These are phyloP conservation scores for Euplagia quadripunctaria DNA, from an alignment of 2,888 invertebrate species.

Conservation along the genomic window DNA sequence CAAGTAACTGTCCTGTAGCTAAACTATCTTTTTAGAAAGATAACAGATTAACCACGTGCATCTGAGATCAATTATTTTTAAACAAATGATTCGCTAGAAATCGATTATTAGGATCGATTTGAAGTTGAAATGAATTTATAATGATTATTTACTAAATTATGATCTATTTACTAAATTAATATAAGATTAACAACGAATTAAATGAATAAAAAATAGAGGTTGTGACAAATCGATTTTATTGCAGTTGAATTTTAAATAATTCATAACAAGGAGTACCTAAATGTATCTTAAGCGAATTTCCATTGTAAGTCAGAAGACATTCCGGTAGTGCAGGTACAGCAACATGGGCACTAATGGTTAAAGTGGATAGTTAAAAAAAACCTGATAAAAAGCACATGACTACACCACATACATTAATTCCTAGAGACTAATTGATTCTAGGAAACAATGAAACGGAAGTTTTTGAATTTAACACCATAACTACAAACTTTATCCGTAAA, in stretches of 20 bases:
- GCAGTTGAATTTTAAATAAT: background rate
- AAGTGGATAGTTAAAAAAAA: too few species aligned
- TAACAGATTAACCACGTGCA: too few species aligned
- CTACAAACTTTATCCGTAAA: background rate
- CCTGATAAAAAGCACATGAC: too few species aligned
- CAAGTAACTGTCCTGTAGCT: too few species aligned
- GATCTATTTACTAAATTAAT: too few species aligned
- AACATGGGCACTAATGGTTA: too few species aligned
- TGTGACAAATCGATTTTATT: background rate
- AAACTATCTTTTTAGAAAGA: too few species aligned
- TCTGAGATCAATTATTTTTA: too few species aligned
- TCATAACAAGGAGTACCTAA: background rate
- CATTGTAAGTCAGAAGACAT: background rate
- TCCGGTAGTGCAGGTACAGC: background rate
- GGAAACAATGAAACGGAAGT: background rate
- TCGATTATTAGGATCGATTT: too few species aligned
- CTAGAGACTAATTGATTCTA: background rate
- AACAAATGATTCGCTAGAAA: too few species aligned
- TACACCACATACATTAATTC: background rate
- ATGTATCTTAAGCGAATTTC: background rate
- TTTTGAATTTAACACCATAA: background rate
- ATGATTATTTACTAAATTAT: too few species aligned
- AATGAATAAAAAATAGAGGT: background rate
- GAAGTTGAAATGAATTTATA: too few species aligned
- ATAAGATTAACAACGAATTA: background rate